A percentile compares a stretch with the other conserved stretches of the same genome.
These are phyloP conservation scores for Aradophagus sp. DNA, from an alignment of 1,140 invertebrate species.

Conservation along the genomic window DNA sequence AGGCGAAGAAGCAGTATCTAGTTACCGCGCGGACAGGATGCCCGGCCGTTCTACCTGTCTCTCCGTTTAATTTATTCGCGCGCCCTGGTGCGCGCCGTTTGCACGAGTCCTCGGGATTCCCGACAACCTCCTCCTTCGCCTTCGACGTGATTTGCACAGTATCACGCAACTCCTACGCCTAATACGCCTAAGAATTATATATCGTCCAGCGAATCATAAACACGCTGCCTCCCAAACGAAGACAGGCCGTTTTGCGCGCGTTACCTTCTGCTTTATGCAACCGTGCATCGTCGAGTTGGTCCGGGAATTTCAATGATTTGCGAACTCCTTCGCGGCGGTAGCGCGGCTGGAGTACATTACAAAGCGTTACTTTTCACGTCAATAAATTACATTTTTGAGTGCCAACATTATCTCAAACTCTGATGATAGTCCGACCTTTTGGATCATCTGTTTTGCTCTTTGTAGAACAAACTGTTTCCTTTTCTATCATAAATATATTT, in stretches of 20 bases:
- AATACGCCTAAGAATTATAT: conserved; percentile 50
- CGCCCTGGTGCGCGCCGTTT: conserved; percentile 47
- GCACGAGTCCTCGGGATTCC: conserved; percentile 49
- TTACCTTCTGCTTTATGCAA: conserved; percentile 26
- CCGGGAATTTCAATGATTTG: conserved; percentile 40
- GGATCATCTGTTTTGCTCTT: no score
- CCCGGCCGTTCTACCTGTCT: conserved; percentile 48
- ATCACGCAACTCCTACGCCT: conserved; percentile 46
- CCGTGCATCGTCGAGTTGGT: conserved; percentile 10
- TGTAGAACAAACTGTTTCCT: no score
- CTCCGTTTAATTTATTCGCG: conserved; percentile 59
- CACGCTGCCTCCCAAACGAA: conserved; percentile 34
- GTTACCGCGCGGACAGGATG: conserved; percentile 60
- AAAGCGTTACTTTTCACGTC: no score
- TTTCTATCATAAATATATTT: no score
- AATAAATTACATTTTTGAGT: no score
- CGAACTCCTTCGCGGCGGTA: conserved; percentile 13
- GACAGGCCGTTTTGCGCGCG: conserved; percentile 33
- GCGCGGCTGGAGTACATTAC: conserved; percentile 8
- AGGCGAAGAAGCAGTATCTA: conserved; percentile 57
- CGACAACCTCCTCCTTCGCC: conserved; percentile 50
- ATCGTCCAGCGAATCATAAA: conserved; percentile 39
- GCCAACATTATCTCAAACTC: no score
- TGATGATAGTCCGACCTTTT: no score
- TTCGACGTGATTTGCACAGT: conserved; percentile 55